Evolutionary conservation across 1,140 invertebrate species (phyloP), one percentile per base, ranked within the genome.

Genomic region (Leptinotarsa defecta): DNA sequence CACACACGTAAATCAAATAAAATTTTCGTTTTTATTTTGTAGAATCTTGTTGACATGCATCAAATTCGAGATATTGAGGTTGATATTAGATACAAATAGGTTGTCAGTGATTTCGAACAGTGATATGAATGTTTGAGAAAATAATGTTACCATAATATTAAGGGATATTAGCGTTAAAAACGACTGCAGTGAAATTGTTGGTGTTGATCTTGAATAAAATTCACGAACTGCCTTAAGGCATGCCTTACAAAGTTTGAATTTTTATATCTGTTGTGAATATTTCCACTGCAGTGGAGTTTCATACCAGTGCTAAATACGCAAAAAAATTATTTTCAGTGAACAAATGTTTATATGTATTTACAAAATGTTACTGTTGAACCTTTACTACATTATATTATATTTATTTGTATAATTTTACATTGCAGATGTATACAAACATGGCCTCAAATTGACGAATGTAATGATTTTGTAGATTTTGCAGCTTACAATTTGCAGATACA

Each of bases 241-340:
- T 81, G 82, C 82, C 82, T 83, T 83, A 83, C 76, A 79, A 77
- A 78, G 77, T 79, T 78, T 78, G 76, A 76, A 80, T 80, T 81
- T 81, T 77, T 81, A 80, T 77, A 79, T 80, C 73, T 79, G 79
- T 81, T 80, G 73, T 62, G 76, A 76, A 77, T 79, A 69, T 74
- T 78, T 77, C 74, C 69, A 78, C 76, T 76, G 74, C 71, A 75
- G 77, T 76, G 71, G 75, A 73, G 19, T 75, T 79, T 78, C 74
- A 76, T 61, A 79, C 43, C 62, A 57, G 76, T 73, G 77, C 75
- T 77, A 71, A 79, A 74, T 68, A 52, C 68, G 71, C 64, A 72
- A 76, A 76, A 43, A 69, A 70, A 73, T 78, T 74, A 76, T 80
- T 78, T 80, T 80, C 69, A 80, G 74, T 78, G 73, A 76, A 73